Evolutionary conservation across 2,888 invertebrate species (phyloP), one percentile per base, ranked within the genome.

Genomic region (Oconnorella tubifera): DNA sequence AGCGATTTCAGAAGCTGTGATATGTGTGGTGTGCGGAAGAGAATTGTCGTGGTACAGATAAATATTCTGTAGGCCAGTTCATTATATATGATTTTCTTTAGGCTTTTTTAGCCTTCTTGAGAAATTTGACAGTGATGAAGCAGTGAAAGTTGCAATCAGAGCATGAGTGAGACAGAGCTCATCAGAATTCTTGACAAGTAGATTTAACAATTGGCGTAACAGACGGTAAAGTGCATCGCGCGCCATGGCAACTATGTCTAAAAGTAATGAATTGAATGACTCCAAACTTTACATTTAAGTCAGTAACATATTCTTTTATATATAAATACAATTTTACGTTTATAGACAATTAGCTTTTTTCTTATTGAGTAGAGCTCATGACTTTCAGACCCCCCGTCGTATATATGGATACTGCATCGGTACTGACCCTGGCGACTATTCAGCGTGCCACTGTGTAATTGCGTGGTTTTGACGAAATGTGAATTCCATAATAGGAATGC

Each of bases 221-320:
- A 40, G 40, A 40, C 19, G 40, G 19, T 40, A 40, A 40, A 40
- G 40, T 19, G 40, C 19, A 19, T 40, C 40, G 19, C 40, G 40
- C 40, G 40, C 40, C 40, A 40, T 19, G 40, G 40, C 40, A 19
- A 40, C 40, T 40, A 40, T 19, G 19, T 40, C 10, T 10, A 40
- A 40, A 40, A 40, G 40, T 40, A 40, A 40, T 40, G 40, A 40
- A 40, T 40, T 19, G 40, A 40, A 40, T 40, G 40, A 40, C 40
- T 14, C 40, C 40, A 14, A 40, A 40, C 10, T 40, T 40, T 40
- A 19, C 19, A 40, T 40, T 40, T 19, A 10, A 19, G 19, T 14
- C 10, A 40, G 40, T 40, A 14, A 14, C 40, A 40, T 14, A 19
- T 40, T 40, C 40, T 40, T 40, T 19, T 40, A 19, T 14, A 14